Evolutionary conservation across 2,113 vertebrate genomes (phyloP), one percentile per base, ranked within the genome.

Genomic region (Gallinago paraguaiae): DNA sequence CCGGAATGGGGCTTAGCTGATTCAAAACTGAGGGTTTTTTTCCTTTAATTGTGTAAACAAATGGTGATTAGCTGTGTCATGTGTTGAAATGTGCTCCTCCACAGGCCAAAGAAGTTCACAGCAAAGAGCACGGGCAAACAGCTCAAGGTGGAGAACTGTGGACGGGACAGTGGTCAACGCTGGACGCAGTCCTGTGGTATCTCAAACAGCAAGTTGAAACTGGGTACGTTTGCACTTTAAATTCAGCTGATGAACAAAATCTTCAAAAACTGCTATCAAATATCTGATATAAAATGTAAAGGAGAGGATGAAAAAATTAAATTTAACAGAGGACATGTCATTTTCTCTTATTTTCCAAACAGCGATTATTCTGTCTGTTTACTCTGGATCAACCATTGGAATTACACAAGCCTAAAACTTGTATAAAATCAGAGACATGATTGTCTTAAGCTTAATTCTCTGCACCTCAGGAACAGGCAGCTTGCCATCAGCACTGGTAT

Each of bases 371-470:
- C 67, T 86, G 56, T 19, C 18, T 64, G 15, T 67, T 57, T 72
- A 48, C 48, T 60, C 69, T 75, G 60, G 48, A 78, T 75, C 65
- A 92, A 27, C 65, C 76, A 39, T 2, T 81, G 76, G 79, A 94
- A 86, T 93, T 90, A 77, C 22, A 90, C 30, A 84, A 70, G 27
- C 59, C 78, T 94, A 69, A 94, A 94, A 88, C 53, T 50, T 82
- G 81, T 4, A 0, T 91, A 78, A 92, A 95, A 95, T 96, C 94
- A 95, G 89, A 91, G 93, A 95, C 95, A 95, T 4, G 7, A 84
- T 79, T 91, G 74, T 48, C 81, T 87, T 69, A 64, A 53, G 23
- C 45, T 86, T 93, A 81, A 68, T 91, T 79, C 45, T 86, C 70
- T 45, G 45, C 35, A 61, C 22, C 0, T 3, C 16, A 46, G 22